phyloP scores from a whole-genome alignment of 2,888 invertebrate genomes.

The Orthosia cruda region DNA sequence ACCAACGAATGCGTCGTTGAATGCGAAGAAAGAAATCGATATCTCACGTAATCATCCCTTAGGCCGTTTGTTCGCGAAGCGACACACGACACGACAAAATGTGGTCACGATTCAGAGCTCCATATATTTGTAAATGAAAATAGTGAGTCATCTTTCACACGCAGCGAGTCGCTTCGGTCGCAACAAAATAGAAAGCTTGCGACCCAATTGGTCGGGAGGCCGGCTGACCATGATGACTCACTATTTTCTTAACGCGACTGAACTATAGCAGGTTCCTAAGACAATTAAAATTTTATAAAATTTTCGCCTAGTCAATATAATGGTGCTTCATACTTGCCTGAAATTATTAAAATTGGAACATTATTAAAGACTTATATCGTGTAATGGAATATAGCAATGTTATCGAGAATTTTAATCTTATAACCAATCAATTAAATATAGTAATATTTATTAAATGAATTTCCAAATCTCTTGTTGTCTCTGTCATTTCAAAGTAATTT shows the following conservation, averaged over 20 bases:
- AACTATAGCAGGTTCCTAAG: not conserved
- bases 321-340: constrained; percentile 22
- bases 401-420: not conserved
- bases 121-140: too few relatives aligned
- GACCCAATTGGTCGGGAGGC: too few relatives aligned
- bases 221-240: too few relatives aligned
- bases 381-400: constrained; percentile 12
- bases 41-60: too few relatives aligned
- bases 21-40: too few relatives aligned
- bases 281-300: not conserved
- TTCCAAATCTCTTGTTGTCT: not conserved
- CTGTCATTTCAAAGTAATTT: not conserved
- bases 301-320: constrained; percentile 23
- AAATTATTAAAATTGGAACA: not conserved
- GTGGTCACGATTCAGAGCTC: too few relatives aligned
- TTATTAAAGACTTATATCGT: constrained; percentile 9
- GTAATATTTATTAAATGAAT: not conserved
- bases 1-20: too few relatives aligned
- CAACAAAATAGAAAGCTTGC: too few relatives aligned
- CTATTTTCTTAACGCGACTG: not conserved
- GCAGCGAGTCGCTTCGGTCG: too few relatives aligned
- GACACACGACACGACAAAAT: too few relatives aligned
- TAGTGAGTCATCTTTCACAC: too few relatives aligned
- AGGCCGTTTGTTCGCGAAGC: too few relatives aligned
- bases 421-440: not conserved